Evolutionary conservation across 1,140 invertebrate genomes (phyloP), one percentile per base, ranked within the genome.

Genomic region (Lordiphosa clarofinis): DNA sequence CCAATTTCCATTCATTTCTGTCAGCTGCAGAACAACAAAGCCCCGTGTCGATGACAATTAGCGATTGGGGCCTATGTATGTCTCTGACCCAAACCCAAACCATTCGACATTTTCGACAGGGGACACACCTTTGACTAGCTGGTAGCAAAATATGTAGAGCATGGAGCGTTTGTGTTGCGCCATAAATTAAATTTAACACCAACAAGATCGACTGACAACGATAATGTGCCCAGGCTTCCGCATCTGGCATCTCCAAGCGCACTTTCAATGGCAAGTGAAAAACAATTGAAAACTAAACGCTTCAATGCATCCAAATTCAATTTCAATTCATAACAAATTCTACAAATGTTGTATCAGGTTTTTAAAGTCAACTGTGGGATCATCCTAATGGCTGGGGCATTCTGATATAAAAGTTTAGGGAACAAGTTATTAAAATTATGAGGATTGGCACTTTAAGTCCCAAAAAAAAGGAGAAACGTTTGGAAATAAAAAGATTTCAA

Each of bases 151-250:
- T 81, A 81, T 81, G 76, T 81, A 81, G 76, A 82, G 78, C 76
- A 82, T 82, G 76, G 55, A 82, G 73, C 63, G 71, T 75, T 79
- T 67, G 48, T 69, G 65, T 69, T 68, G 66, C 49, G 78, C 76
- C 76, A 82, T 82, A 82, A 82, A 82, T 82, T 82, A 84, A 82
- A 82, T 82, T 82, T 84, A 82, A 82, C 75, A 76, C 76, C 76
- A 58, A 52, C 37, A 40, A 74, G 75, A 81, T 81, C 71, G 66
- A 61, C 36, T 57, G 50, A 31, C 52, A 69, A 47, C 65, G 69
- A 72, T 72, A 49, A 46, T 46, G 6, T n/a, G 13, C 21, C 0
- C 5, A 21, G n/a, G 13, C 10, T 40, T 40, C 43, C 5, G n/a
- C 21, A 9, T 19, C n/a, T 19, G 5, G 2, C 10, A 28, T 8